Base-by-base conservation (phyloP, 2,888 invertebrate species). In the Tolmerus cingulatus region DNA sequence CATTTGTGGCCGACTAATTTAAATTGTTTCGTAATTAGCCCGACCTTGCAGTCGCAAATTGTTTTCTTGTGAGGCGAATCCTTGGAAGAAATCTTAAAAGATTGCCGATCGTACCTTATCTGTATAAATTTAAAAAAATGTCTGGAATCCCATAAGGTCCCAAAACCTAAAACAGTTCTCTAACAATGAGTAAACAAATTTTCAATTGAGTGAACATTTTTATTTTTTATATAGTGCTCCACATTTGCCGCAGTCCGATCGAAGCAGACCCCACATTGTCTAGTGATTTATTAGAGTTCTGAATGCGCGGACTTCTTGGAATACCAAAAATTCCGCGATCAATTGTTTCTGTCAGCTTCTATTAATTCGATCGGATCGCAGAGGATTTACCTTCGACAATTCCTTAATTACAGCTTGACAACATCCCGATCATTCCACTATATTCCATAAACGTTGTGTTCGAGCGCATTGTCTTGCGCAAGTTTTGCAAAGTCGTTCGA, bases 401-500 rank as follows among this genome's bases (percentile, higher is more conserved):
- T 85, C 85, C 85, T 85, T 85, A 85, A 85, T 85, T 85, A 85
- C 74, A 85, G 40, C 23, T 43, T 34, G 51, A 85, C 85, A 85
- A 74, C 85, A 85, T 85, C 74, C 74, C 85, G 85, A 85, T 46
- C 85, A 85, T 74, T 85, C 85, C 85, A 74, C 40, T 27, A 85
- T 85, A 74, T 85, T 66, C 85, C 85, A 85, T 85, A 85, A 74
- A 46, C 85, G 74, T 74, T n/a, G 74, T 16, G 85, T 74, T 43
- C 85, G 85, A 74, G 27, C 43, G 74, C 85, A 85, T 85, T 85
- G 85, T 85, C 74, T 85, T 85, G 85, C 85, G 74, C 85, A 85
- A 85, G 74, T 74, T 46, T 85, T 76, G 34, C 85, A 30, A 74
- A 46, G 30, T 66, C 74, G 9, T 27, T 34, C 23, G 46, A 74